Base-by-base conservation (phyloP, 2,113 vertebrate species). In the Antechinus stuartii region DNA sequence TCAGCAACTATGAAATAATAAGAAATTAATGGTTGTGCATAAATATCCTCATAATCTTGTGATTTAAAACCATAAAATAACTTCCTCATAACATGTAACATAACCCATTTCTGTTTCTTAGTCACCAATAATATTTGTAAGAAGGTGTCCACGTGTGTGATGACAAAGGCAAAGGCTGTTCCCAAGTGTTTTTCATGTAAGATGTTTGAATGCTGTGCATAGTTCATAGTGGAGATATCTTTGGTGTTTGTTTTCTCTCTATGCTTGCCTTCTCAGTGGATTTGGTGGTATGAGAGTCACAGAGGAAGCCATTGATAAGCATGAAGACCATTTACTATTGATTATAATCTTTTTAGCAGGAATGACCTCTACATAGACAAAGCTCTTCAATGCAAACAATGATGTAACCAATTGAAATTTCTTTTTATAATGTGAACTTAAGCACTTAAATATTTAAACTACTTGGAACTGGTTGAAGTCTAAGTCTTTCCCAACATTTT, bases 171-270 rank as follows among this genome's bases (percentile, higher is more conserved):
- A 98, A 99, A 99, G 98, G 98, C 99, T 94, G 97, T 98, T 95
- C 99, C 99, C 98, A 99, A 98, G 98, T 99, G 99, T 99, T 99
- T 99, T 98, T 99, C 99, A 96, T 99, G 99, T 99, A 99, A 99
- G 99, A 98, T 94, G 97, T 98, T 98, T 97, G 97, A 98, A 97
- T 97, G 95, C 96, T 97, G 95, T 93, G 93, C 95, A 95, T 93
- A 57, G 96, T 97, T 91, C 95, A 91, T 89, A 50, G 96, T 55
- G 95, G 97, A 97, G 98, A 96, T 55, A 22, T 89, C 94, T 90
- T 98, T 97, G 98, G 97, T 98, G 98, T 96, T 97, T 98, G 98
- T 97, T 96, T 92, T 97, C 95, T 97, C 47, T 92, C 93, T 92
- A 53, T 8, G 10, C 96, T 96, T 92, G 57, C 94, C 49, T 97